A percentile compares a stretch with the other conserved stretches of the same genome.
Evolutionary conservation across 2,113 vertebrate genomes (phyloP).

Genomic region (Rhinolophus sinicus): DNA sequence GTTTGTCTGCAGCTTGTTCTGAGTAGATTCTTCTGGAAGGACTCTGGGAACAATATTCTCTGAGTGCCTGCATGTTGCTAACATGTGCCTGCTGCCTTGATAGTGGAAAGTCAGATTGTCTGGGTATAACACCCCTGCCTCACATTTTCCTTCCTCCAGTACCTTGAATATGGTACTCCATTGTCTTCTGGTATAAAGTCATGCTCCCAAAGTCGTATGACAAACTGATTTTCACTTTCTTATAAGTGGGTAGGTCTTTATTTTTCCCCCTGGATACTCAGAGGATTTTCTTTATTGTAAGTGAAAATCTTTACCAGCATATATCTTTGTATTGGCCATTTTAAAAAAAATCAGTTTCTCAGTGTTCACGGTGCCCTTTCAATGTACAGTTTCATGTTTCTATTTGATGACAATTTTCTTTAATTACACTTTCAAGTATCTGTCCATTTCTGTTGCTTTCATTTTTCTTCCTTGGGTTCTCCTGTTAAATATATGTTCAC

Average conservation of each 20-base stretch:
- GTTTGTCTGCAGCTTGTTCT: not conserved
- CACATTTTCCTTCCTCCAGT: not conserved
- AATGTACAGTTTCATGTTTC: not conserved
- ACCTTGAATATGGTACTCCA: not conserved
- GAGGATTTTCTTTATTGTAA: not conserved
- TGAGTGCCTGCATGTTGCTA: not conserved
- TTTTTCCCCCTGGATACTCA: not conserved
- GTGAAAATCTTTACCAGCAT: not conserved
- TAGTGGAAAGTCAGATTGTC: not conserved
- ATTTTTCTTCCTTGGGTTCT: not conserved
- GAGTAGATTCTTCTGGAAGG: not conserved
- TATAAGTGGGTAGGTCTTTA: not conserved
- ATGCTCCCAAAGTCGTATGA: not conserved
- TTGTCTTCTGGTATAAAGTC: not conserved
- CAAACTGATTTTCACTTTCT: not conserved
- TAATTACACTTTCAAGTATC: not conserved
- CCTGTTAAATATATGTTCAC: not conserved
- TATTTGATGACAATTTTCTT: not conserved
- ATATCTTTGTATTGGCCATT: not conserved
- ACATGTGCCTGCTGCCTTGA: not conserved
- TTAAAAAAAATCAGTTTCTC: not conserved
- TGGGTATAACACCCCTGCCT: not conserved
- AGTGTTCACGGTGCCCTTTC: not conserved
- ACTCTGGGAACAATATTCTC: not conserved
- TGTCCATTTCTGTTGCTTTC: not conserved